These are phyloP conservation scores for Drosophila ambigua DNA, from an alignment of 1,140 invertebrate species.

Conservation along the genomic window DNA sequence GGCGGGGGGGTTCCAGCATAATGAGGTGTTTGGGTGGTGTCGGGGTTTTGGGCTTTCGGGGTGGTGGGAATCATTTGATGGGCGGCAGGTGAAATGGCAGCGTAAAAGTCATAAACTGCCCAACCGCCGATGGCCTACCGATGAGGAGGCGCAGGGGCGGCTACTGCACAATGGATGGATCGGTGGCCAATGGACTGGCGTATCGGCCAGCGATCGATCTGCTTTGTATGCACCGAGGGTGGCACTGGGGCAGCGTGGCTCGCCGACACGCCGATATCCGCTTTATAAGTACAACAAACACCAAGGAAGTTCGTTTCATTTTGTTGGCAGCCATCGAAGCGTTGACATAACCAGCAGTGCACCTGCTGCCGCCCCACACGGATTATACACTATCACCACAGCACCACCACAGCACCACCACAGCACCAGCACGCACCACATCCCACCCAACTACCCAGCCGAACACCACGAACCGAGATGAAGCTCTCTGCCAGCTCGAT, in stretches of 20 bases:
- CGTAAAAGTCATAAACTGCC: slow-evolving; percentile 74
- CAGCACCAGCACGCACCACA: not conserved
- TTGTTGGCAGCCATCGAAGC: slow-evolving; percentile 65
- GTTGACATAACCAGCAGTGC: slow-evolving; percentile 61
- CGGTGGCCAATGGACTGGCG: too few species aligned
- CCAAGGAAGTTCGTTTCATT: slow-evolving; percentile 83
- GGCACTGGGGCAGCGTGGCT: slow-evolving; percentile 15
- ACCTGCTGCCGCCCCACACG: slow-evolving; percentile 5
- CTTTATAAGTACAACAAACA: slow-evolving; percentile 83
- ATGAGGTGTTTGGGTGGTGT: not conserved
- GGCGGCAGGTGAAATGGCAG: slow-evolving; percentile 69
- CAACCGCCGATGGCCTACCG: slow-evolving; percentile 38
- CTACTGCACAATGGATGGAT: not conserved
- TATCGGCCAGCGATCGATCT: too few species aligned
- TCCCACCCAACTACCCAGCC: slow-evolving; percentile 1
- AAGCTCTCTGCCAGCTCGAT: slow-evolving; percentile 19
- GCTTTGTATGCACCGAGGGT: slow-evolving; percentile 60
- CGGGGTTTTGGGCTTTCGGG: not conserved
- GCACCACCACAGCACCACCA: not conserved
- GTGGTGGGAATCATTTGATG: slow-evolving; percentile 13
- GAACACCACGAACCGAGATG: slow-evolving; percentile 25
- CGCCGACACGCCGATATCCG: slow-evolving; percentile 47
- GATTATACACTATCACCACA: slow-evolving; percentile 17
- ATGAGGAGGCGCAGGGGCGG: slow-evolving; percentile 23
- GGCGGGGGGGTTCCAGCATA: not conserved